phyloP scores from a whole-genome alignment of 2,888 invertebrate species.

The Agapostemon virescens region DNA sequence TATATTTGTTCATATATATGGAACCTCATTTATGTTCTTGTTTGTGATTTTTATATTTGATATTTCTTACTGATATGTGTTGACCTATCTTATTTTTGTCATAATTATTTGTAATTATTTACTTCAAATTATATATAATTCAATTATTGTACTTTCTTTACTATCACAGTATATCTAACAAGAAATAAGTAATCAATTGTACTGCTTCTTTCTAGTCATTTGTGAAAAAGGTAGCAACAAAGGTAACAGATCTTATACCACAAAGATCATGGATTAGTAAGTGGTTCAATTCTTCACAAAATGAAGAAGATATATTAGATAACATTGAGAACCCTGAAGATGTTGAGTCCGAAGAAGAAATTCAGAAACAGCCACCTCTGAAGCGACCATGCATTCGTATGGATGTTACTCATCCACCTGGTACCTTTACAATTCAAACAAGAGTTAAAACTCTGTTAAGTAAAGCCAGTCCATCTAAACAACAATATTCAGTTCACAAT shows the following conservation, averaged over 20 bases:
- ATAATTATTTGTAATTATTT: neutral
- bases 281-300: conserved; percentile 77
- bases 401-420: conserved; percentile 78
- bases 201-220: conserved; percentile 83
- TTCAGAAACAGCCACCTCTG: conserved; percentile 72
- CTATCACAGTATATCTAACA: neutral
- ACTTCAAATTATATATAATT: no score
- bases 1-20: neutral
- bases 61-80: neutral
- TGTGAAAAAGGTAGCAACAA: conserved; percentile 85
- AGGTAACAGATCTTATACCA: conserved; percentile 85
- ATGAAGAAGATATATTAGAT: conserved; percentile 65
- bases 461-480: conserved; percentile 64
- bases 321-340: conserved; percentile 65
- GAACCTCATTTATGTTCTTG: neutral
- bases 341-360: conserved; percentile 69
- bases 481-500: conserved; percentile 64
- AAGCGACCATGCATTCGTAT: conserved; percentile 78
- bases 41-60: neutral
- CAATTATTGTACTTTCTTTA: no score
- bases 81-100: neutral
- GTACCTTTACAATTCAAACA: conserved; percentile 75
- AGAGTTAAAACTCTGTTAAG: conserved; percentile 64
- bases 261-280: conserved; percentile 81
- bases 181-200: neutral